These are phyloP conservation scores for Peromyscus maniculatus DNA, from an alignment of 2,113 vertebrate species.

Conservation along the genomic window DNA sequence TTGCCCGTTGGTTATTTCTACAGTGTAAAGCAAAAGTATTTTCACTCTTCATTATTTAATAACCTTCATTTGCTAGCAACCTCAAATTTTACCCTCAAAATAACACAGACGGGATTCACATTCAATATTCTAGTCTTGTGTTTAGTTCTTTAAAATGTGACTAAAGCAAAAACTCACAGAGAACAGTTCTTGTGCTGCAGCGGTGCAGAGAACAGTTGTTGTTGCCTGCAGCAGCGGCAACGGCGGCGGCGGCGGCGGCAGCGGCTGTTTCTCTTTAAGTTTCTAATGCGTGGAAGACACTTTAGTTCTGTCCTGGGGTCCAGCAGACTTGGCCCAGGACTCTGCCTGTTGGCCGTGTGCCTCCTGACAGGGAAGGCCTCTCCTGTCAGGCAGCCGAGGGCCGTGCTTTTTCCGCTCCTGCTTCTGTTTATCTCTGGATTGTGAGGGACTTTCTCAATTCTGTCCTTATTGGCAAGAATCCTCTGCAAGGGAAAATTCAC, in stretches of 20 bases:
- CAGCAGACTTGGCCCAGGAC: neutral
- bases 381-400: conserved; percentile 57
- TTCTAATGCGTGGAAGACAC: neutral
- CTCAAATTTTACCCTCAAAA: neutral
- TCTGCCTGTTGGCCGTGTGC: neutral
- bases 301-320: neutral
- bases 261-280: neutral
- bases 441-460: conserved; percentile 53
- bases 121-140: neutral
- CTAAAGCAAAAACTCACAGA: neutral
- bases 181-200: neutral
- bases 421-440: conserved; percentile 52
- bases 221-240: neutral
- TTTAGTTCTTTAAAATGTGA: neutral
- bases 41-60: conserved; percentile 40
- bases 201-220: neutral
- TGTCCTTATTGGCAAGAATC: conserved; percentile 61
- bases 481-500: conserved; percentile 4
- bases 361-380: conserved; percentile 13
- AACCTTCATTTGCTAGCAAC: conserved; percentile 30
- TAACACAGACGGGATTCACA: neutral
- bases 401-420: conserved; percentile 15
- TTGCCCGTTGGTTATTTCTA: neutral
- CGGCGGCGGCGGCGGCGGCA: rapidly evolving
- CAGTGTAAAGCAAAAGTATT: conserved; percentile 53